These are phyloP conservation scores for Litocranius walleri DNA, from an alignment of 2,113 vertebrate species.

Conservation along the genomic window DNA sequence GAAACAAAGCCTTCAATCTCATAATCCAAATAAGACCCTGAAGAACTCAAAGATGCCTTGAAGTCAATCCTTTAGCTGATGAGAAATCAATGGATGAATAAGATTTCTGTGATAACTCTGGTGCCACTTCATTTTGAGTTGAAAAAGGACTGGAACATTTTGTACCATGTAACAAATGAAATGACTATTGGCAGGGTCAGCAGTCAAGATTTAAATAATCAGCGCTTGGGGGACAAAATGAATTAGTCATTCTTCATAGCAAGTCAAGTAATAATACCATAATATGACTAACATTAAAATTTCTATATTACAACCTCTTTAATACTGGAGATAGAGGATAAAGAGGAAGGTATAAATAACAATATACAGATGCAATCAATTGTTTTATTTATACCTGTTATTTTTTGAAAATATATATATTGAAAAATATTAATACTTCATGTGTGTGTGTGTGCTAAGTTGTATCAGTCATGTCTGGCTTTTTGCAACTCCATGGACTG, in stretches of 20 bases:
- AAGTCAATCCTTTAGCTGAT: slow-evolving; percentile 67
- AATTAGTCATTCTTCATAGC: slow-evolving; percentile 64
- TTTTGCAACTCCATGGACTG: neutral
- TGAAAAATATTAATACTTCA: neutral
- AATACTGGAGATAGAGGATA: neutral
- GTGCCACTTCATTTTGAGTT: slow-evolving; percentile 70
- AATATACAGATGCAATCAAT: neutral
- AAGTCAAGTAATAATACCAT: slow-evolving; percentile 69
- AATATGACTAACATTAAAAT: slow-evolving; percentile 4
- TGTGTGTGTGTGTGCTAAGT: neutral
- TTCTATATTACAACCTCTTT: neutral
- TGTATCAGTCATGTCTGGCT: neutral
- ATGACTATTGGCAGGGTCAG: slow-evolving; percentile 54
- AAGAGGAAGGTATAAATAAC: neutral
- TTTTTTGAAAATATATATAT: neutral
- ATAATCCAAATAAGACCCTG: slow-evolving; percentile 62
- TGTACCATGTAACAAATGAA: slow-evolving; percentile 45
- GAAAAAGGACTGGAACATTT: slow-evolving; percentile 67
- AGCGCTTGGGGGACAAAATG: slow-evolving; percentile 67
- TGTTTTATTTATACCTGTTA: neutral
- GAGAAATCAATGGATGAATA: slow-evolving; percentile 63
- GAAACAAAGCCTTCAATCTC: slow-evolving; percentile 58
- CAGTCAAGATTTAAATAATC: slow-evolving; percentile 73
- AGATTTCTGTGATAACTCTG: slow-evolving; percentile 51
- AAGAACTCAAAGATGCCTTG: slow-evolving; percentile 66